Conservation (phyloP, 2,113 vertebrate species). For the Hemichromis elongatus region DNA sequence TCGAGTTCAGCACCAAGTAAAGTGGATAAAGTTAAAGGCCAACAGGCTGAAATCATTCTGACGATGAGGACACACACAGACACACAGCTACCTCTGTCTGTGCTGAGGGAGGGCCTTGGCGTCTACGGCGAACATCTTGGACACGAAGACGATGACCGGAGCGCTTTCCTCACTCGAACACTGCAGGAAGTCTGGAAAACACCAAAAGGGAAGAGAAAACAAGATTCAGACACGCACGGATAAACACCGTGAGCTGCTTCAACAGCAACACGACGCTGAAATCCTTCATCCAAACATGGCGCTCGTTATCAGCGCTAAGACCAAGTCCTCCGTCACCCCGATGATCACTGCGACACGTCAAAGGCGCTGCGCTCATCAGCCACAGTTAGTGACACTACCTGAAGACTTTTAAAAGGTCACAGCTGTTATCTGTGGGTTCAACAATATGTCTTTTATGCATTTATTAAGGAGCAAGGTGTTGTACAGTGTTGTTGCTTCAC, state of each 20-base stretch:
- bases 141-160: slow-evolving; percentile 91
- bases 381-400: background rate
- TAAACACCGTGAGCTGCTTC: background rate
- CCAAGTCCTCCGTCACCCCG: background rate
- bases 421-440: background rate
- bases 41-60: background rate
- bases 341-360: background rate
- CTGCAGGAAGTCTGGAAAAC: slow-evolving; percentile 84
- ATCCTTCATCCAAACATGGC: background rate
- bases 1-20: background rate
- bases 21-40: background rate
- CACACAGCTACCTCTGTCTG: slow-evolving; percentile 80
- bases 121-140: slow-evolving; percentile 96
- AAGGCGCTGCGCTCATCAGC: background rate
- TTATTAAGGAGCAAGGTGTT: background rate
- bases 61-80: background rate
- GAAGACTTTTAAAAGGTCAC: background rate
- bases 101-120: slow-evolving; percentile 83
- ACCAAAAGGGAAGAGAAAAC: background rate
- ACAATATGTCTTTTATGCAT: background rate
- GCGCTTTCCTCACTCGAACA: slow-evolving; percentile 80
- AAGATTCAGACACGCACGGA: background rate
- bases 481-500: background rate
- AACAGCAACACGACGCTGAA: background rate
- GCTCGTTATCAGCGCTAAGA: accelerated